A percentile compares a stretch with the other conserved stretches of the same genome.
Conservation (phyloP, 2,797 vertebrate species). For the Simalia tracyae region DNA sequence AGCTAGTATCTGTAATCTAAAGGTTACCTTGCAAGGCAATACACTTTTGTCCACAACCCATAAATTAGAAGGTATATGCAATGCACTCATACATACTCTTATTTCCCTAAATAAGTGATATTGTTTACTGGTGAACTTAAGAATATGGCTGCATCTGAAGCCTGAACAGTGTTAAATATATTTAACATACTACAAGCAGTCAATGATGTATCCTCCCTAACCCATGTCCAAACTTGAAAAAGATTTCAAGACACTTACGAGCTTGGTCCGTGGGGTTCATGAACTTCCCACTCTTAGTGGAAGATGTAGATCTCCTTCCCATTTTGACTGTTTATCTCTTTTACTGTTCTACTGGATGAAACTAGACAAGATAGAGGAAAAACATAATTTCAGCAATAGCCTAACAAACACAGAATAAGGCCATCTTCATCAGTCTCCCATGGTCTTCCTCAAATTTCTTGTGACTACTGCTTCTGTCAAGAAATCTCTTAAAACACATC, state of each 20-base stretch:
- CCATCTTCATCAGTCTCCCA: background rate
- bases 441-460: background rate
- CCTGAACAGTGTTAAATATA: background rate
- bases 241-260: conserved; percentile 78
- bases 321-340: conserved; percentile 72
- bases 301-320: conserved; percentile 96
- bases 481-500: background rate
- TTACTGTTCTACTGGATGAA: conserved; percentile 18
- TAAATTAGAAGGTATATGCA: background rate
- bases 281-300: conserved; percentile 99
- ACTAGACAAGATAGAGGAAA: conserved; percentile 46
- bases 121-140: background rate
- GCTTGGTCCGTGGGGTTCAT: conserved; percentile 99
- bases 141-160: background rate
- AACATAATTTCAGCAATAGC: conserved; percentile 9
- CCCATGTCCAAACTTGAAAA: background rate
- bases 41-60: background rate
- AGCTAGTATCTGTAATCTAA: background rate
- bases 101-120: background rate
- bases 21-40: background rate
- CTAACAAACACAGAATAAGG: background rate
- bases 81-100: background rate
- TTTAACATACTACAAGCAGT: background rate
- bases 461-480: background rate
- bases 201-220: background rate